Evolutionary conservation across 2,888 invertebrate genomes (phyloP).

Genomic region (Lasioglossum vierecki): DNA sequence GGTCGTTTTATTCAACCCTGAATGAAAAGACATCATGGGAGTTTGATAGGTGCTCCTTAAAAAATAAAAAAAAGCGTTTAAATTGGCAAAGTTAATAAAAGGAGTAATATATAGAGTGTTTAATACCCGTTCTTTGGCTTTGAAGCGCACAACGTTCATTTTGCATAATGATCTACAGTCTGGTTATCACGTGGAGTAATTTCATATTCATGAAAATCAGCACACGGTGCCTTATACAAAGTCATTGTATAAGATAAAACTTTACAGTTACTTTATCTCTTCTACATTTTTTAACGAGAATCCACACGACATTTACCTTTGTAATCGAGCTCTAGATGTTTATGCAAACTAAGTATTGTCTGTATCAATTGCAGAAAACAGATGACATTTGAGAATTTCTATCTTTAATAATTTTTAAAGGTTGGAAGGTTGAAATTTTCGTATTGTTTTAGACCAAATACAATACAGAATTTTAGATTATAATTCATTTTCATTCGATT

Average conservation of each 20-base stretch:
- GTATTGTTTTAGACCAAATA: neutral
- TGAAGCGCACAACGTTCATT: neutral
- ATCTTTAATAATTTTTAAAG: neutral
- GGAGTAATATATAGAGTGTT: no score
- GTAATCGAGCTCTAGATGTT: neutral
- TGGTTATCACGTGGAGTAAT: neutral
- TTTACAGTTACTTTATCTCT: neutral
- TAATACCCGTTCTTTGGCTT: neutral
- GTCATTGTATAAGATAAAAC: neutral
- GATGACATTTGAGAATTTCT: neutral
- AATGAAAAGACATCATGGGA: neutral
- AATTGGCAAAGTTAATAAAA: neutral
- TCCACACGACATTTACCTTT: neutral
- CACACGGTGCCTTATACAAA: neutral
- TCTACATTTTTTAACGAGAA: no score
- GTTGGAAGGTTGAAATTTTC: neutral
- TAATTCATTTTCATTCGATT: no score
- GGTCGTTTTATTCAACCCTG: neutral
- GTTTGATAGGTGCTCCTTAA: no score
- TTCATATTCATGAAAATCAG: neutral
- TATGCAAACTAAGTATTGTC: neutral
- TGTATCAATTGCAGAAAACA: neutral
- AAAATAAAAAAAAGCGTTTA: no score
- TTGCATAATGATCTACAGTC: neutral
- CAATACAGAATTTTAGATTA: no score